Conservation (phyloP, 2,888 invertebrate genomes). For the Lacanobia wlatinum region DNA sequence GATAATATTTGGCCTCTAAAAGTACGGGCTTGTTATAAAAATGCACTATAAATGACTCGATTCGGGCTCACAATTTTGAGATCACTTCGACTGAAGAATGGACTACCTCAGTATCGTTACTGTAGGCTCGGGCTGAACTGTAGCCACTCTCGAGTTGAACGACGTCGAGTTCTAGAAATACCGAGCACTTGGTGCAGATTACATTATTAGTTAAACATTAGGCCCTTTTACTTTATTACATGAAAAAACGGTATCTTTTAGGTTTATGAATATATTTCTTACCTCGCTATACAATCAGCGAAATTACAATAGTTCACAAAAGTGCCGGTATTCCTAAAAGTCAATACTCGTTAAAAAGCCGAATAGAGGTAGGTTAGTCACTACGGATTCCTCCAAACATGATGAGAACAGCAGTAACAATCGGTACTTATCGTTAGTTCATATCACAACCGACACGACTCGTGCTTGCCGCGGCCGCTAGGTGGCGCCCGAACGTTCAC, state of each 20-base stretch:
- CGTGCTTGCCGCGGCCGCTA: slow-evolving; percentile 72
- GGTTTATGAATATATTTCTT: slow-evolving; percentile 59
- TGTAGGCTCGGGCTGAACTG: slow-evolving; percentile 49
- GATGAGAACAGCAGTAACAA: slow-evolving; percentile 69
- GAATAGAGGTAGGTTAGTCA: slow-evolving; percentile 68
- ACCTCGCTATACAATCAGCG: slow-evolving; percentile 56
- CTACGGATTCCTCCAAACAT: slow-evolving; percentile 61
- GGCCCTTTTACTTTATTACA: slow-evolving; percentile 66
- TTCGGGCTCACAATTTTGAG: slow-evolving; percentile 87
- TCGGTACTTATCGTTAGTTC: slow-evolving; percentile 71
- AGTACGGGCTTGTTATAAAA: slow-evolving; percentile 73
- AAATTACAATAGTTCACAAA: slow-evolving; percentile 69
- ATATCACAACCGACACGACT: slow-evolving; percentile 85
- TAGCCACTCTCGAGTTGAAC: slow-evolving; percentile 56
- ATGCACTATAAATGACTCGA: slow-evolving; percentile 85
- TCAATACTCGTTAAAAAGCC: slow-evolving; percentile 72
- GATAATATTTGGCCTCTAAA: slow-evolving; percentile 71
- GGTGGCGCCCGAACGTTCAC: slow-evolving; percentile 73
- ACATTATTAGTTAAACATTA: slow-evolving; percentile 68
- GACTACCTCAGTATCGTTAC: slow-evolving; percentile 68
- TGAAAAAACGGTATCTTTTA: slow-evolving; percentile 56
- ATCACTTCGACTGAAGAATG: slow-evolving; percentile 82
- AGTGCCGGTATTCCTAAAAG: slow-evolving; percentile 78
- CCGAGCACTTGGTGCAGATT: slow-evolving; percentile 77
- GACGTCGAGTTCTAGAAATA: slow-evolving; percentile 70